These are phyloP conservation scores for Drosophila trichaetosa DNA, from an alignment of 2,888 invertebrate species.

Conservation along the genomic window DNA sequence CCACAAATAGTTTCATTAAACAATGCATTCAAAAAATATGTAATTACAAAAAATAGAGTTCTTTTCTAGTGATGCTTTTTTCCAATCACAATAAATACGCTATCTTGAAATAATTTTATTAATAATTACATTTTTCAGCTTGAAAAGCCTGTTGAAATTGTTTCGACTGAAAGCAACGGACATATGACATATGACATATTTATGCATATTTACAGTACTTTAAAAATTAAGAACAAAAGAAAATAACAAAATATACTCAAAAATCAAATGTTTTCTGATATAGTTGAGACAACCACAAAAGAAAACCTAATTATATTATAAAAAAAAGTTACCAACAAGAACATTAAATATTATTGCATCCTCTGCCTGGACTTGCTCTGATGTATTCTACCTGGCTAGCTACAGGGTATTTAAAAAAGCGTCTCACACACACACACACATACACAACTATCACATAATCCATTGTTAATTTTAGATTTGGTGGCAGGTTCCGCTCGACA, in stretches of 20 bases:
- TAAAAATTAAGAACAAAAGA: not conserved
- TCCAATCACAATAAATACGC: not conserved
- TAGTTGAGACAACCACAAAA: not conserved
- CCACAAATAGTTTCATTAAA: not conserved
- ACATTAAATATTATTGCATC: not conserved
- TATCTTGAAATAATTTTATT: not conserved
- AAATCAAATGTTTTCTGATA: not conserved
- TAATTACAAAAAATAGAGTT: not conserved
- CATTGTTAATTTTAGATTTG: conserved; percentile 67
- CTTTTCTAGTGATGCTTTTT: not conserved
- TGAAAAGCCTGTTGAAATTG: not conserved
- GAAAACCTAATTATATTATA: not conserved
- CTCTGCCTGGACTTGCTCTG: not conserved
- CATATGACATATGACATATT: too few relatives aligned
- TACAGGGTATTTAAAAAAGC: conserved; percentile 8
- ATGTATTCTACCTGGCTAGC: not conserved
- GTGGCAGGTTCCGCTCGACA: conserved; percentile 58
- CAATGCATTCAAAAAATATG: not conserved
- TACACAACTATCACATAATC: conserved; percentile 40
- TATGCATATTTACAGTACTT: too few relatives aligned
- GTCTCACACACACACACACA: not conserved
- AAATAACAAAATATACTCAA: not conserved
- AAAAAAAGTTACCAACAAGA: not conserved
- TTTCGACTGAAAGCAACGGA: too few relatives aligned
- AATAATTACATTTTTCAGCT: not conserved